phyloP scores from a whole-genome alignment of 2,888 invertebrate genomes.

The Halocaridina rubra region DNA sequence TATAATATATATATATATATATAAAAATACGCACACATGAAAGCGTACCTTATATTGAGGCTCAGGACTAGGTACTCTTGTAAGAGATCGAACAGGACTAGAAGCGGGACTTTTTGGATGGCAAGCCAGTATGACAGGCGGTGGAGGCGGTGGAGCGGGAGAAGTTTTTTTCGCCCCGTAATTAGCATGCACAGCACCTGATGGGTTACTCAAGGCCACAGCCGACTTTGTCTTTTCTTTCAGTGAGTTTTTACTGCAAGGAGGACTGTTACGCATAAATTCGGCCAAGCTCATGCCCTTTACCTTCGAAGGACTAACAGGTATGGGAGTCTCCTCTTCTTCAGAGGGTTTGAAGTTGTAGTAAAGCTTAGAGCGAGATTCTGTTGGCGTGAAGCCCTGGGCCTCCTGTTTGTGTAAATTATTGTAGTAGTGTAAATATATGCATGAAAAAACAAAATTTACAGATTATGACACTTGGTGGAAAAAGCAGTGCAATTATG shows the following conservation, averaged over 20 bases:
- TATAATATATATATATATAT: too few species aligned
- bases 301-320: constrained; percentile 41
- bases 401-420: constrained; percentile 73
- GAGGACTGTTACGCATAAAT: constrained; percentile 37
- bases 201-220: not conserved
- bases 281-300: constrained; percentile 43
- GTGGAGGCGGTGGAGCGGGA: constrained; percentile 66
- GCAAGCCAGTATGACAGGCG: constrained; percentile 44
- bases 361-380: constrained; percentile 80
- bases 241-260: constrained; percentile 5
- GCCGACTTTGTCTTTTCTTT: not conserved
- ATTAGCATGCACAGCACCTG: not conserved
- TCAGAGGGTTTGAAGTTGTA: constrained; percentile 75
- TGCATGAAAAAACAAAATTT: not conserved
- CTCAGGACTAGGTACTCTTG: constrained; percentile 31
- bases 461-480: not conserved
- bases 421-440: not conserved
- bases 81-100: constrained; percentile 18
- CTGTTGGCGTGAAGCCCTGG: constrained; percentile 85
- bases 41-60: constrained; percentile 27
- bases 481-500: too few species aligned
- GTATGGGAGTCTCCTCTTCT: not conserved
- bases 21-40: too few species aligned
- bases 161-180: constrained; percentile 66
- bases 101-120: constrained; percentile 37